phyloP scores from a whole-genome alignment of 2,113 vertebrate genomes.

The Calcarius ornatus region DNA sequence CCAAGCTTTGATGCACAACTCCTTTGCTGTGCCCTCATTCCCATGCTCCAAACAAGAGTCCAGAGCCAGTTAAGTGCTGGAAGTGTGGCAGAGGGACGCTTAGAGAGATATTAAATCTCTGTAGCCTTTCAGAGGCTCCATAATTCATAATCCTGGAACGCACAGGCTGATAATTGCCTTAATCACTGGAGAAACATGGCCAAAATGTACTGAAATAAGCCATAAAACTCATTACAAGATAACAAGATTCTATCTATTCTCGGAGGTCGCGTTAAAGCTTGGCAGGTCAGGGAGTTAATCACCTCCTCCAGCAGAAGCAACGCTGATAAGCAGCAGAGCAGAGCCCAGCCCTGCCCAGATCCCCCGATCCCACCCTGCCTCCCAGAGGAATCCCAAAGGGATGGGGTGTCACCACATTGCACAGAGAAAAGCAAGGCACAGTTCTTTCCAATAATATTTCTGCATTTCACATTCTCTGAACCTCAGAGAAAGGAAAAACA shows the following conservation, averaged over 20 bases:
- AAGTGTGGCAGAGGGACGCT: not conserved
- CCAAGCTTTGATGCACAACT: not conserved
- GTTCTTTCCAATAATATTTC: too few relatives aligned
- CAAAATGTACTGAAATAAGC: conserved; percentile 77
- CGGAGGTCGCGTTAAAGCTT: conserved; percentile 67
- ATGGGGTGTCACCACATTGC: not conserved
- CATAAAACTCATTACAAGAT: conserved; percentile 82
- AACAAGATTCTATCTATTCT: conserved; percentile 78
- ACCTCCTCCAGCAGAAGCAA: conserved; percentile 47
- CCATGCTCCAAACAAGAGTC: not conserved
- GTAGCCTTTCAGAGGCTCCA: conserved; percentile 43
- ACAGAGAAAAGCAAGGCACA: too few relatives aligned
- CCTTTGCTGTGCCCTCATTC: not conserved
- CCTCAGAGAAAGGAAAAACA: too few relatives aligned
- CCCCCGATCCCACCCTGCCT: not conserved
- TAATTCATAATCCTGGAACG: conserved; percentile 76
- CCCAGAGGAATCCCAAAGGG: not conserved
- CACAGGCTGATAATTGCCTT: conserved; percentile 72
- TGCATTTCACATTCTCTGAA: too few relatives aligned
- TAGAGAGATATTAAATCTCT: conserved; percentile 45
- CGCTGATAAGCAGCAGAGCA: not conserved
- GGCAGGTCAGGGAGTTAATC: conserved; percentile 74
- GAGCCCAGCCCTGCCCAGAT: not conserved
- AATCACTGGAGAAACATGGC: conserved; percentile 76
- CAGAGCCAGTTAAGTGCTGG: not conserved